Conservation (phyloP, 2,113 vertebrate species). For the Coturnix japonica region DNA sequence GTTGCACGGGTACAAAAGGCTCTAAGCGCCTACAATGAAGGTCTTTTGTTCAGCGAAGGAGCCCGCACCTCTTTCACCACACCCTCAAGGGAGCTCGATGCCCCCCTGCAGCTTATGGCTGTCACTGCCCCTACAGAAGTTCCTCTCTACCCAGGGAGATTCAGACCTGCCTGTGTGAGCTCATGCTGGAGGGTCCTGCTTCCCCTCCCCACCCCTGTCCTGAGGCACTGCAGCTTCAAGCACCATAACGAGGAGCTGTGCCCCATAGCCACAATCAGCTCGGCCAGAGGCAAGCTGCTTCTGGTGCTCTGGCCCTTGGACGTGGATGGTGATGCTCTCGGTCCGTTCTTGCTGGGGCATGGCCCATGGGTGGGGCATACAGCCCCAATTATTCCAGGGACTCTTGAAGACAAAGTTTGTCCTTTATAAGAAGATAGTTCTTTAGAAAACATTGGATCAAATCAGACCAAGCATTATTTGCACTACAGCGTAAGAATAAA, state of each 20-base stretch:
- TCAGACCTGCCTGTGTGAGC: background rate
- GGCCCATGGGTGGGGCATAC: rapidly evolving
- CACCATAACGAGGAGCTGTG: background rate
- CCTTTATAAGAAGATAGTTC: background rate
- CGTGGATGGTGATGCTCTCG: background rate
- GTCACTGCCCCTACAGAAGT: rapidly evolving
- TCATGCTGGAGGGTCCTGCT: background rate
- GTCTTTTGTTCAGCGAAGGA: no score
- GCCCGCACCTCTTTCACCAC: no score
- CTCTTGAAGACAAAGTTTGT: background rate
- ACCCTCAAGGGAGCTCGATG: no score
- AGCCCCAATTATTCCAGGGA: background rate
- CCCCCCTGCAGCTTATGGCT: no score
- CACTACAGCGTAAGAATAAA: background rate
- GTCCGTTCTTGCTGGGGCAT: background rate
- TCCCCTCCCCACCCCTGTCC: background rate
- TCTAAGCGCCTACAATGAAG: no score
- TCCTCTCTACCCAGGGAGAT: background rate
- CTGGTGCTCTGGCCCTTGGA: rapidly evolving
- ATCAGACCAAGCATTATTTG: background rate
- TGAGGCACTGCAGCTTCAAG: background rate
- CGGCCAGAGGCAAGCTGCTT: no score
- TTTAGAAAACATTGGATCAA: background rate
- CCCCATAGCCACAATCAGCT: rapidly evolving
- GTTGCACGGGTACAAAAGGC: no score